These are phyloP conservation scores for Leptopilina myrica DNA, from an alignment of 2,888 invertebrate genomes.

Conservation along the genomic window DNA sequence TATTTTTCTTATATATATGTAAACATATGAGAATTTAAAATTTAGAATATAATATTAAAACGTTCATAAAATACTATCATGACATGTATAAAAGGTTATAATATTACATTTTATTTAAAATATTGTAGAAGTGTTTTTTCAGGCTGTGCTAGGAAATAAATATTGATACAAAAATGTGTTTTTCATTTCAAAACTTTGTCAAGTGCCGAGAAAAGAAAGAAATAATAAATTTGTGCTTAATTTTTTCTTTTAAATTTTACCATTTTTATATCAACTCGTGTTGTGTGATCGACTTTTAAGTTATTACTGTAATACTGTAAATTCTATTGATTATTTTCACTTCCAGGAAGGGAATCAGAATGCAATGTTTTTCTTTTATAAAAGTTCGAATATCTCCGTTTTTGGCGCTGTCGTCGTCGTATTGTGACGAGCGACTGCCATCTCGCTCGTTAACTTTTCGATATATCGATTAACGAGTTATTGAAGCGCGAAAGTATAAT, in stretches of 20 bases:
- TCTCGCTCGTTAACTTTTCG: no score
- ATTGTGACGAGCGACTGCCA: no score
- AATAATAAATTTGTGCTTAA: neutral
- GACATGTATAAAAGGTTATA: no score
- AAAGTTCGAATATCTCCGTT: conserved; percentile 13
- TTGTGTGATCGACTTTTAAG: neutral
- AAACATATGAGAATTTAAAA: no score
- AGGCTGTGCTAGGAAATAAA: neutral
- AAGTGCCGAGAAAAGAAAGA: neutral
- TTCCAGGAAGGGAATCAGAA: neutral
- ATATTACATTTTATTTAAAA: no score
- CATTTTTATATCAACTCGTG: neutral
- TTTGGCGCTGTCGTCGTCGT: conserved; percentile 30
- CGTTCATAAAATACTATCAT: no score
- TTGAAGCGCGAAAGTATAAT: no score
- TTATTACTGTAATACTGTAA: conserved; percentile 22
- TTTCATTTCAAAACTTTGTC: neutral
- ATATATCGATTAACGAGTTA: no score
- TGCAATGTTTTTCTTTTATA: neutral
- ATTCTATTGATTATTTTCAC: conserved; percentile 11
- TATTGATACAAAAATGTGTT: neutral
- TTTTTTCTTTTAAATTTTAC: conserved; percentile 5
- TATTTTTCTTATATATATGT: no score
- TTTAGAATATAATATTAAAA: no score
- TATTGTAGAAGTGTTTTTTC: no score